These are phyloP conservation scores for Panonychus citri DNA, from an alignment of 1,140 invertebrate species.

Conservation along the genomic window DNA sequence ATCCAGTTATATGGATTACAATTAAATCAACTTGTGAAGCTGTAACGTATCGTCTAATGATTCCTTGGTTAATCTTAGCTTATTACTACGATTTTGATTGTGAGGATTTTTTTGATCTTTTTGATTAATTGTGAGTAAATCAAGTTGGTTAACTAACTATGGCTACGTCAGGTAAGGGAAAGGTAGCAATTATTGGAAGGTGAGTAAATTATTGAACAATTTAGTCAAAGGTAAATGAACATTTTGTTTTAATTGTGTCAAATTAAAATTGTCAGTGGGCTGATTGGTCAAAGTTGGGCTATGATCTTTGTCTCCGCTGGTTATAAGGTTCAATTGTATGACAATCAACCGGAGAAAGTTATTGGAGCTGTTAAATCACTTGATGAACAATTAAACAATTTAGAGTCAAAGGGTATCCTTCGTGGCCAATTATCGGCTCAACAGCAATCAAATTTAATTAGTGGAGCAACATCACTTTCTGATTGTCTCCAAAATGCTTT, in stretches of 20 bases:
- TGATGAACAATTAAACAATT: constrained; percentile 37
- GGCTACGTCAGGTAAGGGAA: background rate
- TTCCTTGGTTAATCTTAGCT: no score
- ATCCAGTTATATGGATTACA: no score
- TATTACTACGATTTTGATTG: no score
- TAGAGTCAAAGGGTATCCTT: constrained; percentile 43
- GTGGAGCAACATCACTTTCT: constrained; percentile 16
- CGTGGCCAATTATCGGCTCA: constrained; percentile 43
- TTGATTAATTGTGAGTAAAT: background rate
- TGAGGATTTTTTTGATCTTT: no score
- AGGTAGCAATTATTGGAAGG: constrained; percentile 6
- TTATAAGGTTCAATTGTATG: constrained; percentile 60
- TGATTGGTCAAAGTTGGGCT: constrained; percentile 80
- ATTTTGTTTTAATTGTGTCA: constrained; percentile 15
- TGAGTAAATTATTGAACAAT: background rate
- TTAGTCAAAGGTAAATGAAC: no score
- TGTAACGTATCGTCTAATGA: no score
- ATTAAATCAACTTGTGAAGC: no score
- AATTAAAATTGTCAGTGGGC: no score
- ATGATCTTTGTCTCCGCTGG: constrained; percentile 84
- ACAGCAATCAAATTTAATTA: constrained; percentile 51
- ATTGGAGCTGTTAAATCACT: constrained; percentile 40
- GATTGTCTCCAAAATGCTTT: constrained; percentile 20
- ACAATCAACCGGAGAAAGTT: constrained; percentile 50
- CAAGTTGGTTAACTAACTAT: background rate